Evolutionary conservation across 2,797 vertebrate genomes (phyloP).

Genomic region (Rhadinocentrus ornatus): DNA sequence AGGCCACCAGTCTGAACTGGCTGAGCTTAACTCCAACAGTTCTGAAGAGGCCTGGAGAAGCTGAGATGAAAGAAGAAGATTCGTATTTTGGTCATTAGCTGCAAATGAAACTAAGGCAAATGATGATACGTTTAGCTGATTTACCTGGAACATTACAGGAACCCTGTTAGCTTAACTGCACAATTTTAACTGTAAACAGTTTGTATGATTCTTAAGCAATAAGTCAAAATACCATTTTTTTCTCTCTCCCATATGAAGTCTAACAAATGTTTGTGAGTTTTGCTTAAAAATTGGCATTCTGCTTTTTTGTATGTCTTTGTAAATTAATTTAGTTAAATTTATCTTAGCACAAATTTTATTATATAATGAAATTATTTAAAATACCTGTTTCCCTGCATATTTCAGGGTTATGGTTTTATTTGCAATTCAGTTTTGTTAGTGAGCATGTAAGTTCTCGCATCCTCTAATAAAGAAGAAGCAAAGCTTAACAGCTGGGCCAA

Average conservation of each 20-base stretch:
- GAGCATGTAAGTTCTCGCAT: background rate
- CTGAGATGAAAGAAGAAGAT: slow-evolving; percentile 67
- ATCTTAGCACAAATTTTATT: background rate
- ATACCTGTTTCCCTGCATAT: background rate
- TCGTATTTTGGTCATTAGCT: background rate
- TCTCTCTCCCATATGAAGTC: background rate
- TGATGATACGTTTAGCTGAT: no score
- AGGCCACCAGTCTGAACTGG: slow-evolving; percentile 81
- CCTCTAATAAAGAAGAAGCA: background rate
- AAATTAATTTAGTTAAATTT: background rate
- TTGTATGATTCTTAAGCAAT: background rate
- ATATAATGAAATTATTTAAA: background rate
- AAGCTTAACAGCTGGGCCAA: background rate
- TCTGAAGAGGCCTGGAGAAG: slow-evolving; percentile 89
- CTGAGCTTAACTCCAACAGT: slow-evolving; percentile 79
- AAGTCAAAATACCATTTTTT: no score
- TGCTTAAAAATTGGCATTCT: no score
- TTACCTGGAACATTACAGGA: background rate
- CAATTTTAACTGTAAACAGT: background rate
- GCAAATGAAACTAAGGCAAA: background rate
- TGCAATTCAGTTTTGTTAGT: background rate
- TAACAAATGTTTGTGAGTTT: background rate
- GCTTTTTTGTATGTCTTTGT: background rate
- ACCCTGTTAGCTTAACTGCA: background rate
- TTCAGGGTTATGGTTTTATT: background rate